Evolutionary conservation across 2,797 vertebrate genomes (phyloP).

Genomic region (Gastrophryne carolinensis): DNA sequence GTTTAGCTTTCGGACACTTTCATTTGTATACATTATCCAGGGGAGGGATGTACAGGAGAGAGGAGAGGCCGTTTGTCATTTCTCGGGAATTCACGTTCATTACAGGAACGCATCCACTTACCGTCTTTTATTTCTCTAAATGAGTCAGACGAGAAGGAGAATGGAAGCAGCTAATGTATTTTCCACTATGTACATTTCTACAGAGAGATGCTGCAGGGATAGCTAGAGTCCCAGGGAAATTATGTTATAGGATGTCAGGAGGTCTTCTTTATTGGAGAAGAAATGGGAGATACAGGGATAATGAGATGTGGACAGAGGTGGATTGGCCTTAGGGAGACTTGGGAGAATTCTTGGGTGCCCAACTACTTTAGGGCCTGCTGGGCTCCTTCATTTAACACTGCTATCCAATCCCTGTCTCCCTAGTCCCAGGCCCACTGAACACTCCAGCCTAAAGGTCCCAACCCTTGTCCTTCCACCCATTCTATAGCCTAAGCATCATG

Average conservation of each 20-base stretch:
- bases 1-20: conserved; percentile 38
- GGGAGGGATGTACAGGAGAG: conserved; percentile 17
- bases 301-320: too few species aligned
- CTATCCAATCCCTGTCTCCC: too few species aligned
- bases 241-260: not conserved
- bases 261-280: too few species aligned
- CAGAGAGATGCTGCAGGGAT: not conserved
- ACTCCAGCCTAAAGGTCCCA: too few species aligned
- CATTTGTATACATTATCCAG: conserved; percentile 40
- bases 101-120: conserved; percentile 41
- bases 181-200: not conserved
- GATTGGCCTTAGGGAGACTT: too few species aligned
- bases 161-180: conserved; percentile 27
- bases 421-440: too few species aligned
- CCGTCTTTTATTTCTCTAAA: conserved; percentile 21
- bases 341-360: too few species aligned
- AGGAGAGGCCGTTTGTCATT: conserved; percentile 33
- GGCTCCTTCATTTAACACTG: too few species aligned
- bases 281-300: not conserved
- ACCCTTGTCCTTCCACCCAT: too few species aligned
- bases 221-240: not conserved
- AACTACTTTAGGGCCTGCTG: too few species aligned
- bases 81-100: conserved; percentile 23
- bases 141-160: conserved; percentile 22
- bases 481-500: too few species aligned